A percentile compares a stretch with the other conserved stretches of the same genome.
These are phyloP conservation scores for Malacoctenus gilli DNA, from an alignment of 2,797 vertebrate species.

Conservation along the genomic window DNA sequence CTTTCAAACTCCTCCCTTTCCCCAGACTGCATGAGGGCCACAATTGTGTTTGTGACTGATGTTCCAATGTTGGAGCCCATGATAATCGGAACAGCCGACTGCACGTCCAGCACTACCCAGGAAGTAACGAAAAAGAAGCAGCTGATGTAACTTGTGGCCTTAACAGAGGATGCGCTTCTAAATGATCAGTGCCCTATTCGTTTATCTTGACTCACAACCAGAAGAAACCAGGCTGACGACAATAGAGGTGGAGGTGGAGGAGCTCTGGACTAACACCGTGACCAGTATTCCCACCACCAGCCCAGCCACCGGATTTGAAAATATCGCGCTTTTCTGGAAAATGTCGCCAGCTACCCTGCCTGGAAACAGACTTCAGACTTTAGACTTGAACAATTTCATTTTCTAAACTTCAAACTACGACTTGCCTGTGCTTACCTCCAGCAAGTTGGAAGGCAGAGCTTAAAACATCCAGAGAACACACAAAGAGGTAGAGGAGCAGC, in stretches of 20 bases:
- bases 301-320: slow-evolving; percentile 86
- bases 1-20: slow-evolving; percentile 85
- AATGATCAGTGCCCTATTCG: too few relatives aligned
- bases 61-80: slow-evolving; percentile 90
- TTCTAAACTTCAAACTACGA: background rate
- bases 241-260: slow-evolving; percentile 88
- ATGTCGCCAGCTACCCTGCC: slow-evolving; percentile 87
- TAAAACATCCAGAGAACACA: slow-evolving; percentile 87
- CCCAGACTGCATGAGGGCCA: slow-evolving; percentile 86
- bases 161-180: too few relatives aligned
- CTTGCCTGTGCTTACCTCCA: slow-evolving; percentile 75
- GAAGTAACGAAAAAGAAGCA: background rate
- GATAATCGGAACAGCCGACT: slow-evolving; percentile 80
- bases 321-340: slow-evolving; percentile 84
- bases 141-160: too few relatives aligned
- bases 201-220: slow-evolving; percentile 72
- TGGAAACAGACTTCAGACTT: slow-evolving; percentile 44
- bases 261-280: slow-evolving; percentile 87
- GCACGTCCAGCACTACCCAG: slow-evolving; percentile 44
- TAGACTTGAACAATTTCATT: too few relatives aligned
- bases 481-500: slow-evolving; percentile 83
- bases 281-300: slow-evolving; percentile 87
- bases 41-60: slow-evolving; percentile 86
- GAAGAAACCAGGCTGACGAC: slow-evolving; percentile 88
- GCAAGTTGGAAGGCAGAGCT: slow-evolving; percentile 88